Base-by-base conservation (phyloP, 2,113 vertebrate species). In the Sarotherodon lohbergeri region DNA sequence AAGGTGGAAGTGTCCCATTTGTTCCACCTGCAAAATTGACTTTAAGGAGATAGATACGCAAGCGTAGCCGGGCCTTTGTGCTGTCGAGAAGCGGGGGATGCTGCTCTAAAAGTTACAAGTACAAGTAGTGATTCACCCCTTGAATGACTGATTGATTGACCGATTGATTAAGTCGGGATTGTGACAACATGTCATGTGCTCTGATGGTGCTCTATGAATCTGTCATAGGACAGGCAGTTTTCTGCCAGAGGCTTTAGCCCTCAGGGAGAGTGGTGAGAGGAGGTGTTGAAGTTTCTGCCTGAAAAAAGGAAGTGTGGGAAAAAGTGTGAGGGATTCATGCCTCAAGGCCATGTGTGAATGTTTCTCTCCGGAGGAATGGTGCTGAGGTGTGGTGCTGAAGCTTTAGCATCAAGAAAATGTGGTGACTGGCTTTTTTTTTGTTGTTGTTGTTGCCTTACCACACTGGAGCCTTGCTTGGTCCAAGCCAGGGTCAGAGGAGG, bases 401-500 rank as follows among this genome's bases (percentile, higher is more conserved):
- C 83, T 86, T 88, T 76, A 76, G 86, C 84, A 82, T 80, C 52
- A 81, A 82, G 80, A 90, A 76, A 88, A 90, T 71, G 84, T 73
- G 56, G 73, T 41, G 66, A 81, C 14, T 46, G 17, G 61, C 54
- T 68, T 61, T 41, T 41, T 71, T 79, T 2, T 2, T 27, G 8
- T 36, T 61, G 1, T 61, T 39, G 17, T 39, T 66, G 80, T 61
- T 82, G 19, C 71, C 95, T 97, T 95, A 98, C 98, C 97, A 97
- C 97, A 5, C 91, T 93, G 48, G 96, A 97, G 24, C 97, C 97
- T 29, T 95, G 97, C 87, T 98, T 98, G 24, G 97, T 97, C 98
- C 98, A 98, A 24, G 97, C 97, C 84, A 98, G 93, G 16, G 96
- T 97, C 36, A 98, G 96, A 22, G 96, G 97, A 34, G 97, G 98